phyloP scores from a whole-genome alignment of 2,888 invertebrate species.

The Pollenia amentaria region DNA sequence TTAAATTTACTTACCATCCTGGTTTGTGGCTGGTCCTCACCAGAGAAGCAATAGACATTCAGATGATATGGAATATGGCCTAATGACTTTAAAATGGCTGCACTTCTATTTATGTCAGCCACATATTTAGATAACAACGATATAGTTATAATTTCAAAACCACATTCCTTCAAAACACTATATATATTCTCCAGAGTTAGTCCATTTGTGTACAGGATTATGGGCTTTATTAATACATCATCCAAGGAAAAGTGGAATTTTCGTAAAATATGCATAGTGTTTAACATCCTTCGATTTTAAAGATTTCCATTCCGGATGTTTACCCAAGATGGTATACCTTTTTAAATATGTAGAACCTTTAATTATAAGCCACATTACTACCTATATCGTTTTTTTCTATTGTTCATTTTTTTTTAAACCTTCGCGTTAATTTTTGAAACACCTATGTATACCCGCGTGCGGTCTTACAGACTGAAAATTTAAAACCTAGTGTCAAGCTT shows the following conservation, averaged over 20 bases:
- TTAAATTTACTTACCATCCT: no score
- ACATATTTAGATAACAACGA: conserved; percentile 84
- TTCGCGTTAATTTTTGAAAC: no score
- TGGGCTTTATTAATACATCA: conserved; percentile 86
- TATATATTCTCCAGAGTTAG: conserved; percentile 87
- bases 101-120: conserved; percentile 80
- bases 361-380: no score
- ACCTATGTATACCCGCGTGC: no score
- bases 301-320: conserved; percentile 80
- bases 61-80: conserved; percentile 82
- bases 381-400: no score
- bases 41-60: no score
- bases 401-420: no score
- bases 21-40: no score
- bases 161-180: conserved; percentile 87
- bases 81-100: conserved; percentile 83
- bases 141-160: conserved; percentile 85
- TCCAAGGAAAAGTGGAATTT: conserved; percentile 84
- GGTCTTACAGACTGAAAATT: no score
- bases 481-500: no score
- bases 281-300: conserved; percentile 80
- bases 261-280: conserved; percentile 78
- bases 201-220: conserved; percentile 86
- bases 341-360: conserved; percentile 78
- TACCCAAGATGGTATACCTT: conserved; percentile 78